Conservation (phyloP, 1,140 invertebrate species). For the Hylyphantes graminicola region DNA sequence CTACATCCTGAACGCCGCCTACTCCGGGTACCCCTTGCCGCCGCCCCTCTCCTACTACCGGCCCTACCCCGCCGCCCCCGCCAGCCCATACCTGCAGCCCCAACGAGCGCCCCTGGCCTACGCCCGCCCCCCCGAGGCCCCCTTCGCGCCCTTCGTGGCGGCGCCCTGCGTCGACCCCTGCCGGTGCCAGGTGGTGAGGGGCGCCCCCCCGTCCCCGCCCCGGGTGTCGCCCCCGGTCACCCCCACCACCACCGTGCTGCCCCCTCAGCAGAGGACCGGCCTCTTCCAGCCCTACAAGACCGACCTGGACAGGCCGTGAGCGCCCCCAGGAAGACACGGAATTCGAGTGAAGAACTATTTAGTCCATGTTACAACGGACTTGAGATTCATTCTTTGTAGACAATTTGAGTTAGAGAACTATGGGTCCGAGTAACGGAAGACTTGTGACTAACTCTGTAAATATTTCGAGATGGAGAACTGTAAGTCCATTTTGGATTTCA, state of each 20-base stretch:
- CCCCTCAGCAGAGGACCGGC: constrained; percentile 33
- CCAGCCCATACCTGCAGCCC: constrained; percentile 10
- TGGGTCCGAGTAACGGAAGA: too few species aligned
- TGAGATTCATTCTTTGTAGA: too few species aligned
- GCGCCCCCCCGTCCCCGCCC: constrained; percentile 3
- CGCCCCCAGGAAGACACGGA: too few species aligned
- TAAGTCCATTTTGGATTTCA: too few species aligned
- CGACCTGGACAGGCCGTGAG: constrained; percentile 58
- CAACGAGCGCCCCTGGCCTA: neutral
- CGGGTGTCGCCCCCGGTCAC: neutral
- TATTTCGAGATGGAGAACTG: too few species aligned
- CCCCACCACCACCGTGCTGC: constrained; percentile 25
- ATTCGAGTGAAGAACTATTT: too few species aligned
- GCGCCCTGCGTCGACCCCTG: constrained; percentile 53
- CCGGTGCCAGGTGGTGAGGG: constrained; percentile 43
- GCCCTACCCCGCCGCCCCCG: neutral
- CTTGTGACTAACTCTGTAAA: too few species aligned
- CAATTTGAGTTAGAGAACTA: too few species aligned
- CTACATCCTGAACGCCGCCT: constrained; percentile 89
- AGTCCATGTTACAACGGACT: too few species aligned
- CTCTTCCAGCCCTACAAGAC: constrained; percentile 64
- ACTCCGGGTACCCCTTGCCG: constrained; percentile 70
- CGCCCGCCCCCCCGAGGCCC: neutral
- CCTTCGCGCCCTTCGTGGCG: constrained; percentile 13
- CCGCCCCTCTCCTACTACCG: constrained; percentile 58